A percentile compares a stretch with the other conserved stretches of the same genome.
phyloP scores from a whole-genome alignment of 92 coral and sea anemone genomes.

The Heteractis magnifica region DNA sequence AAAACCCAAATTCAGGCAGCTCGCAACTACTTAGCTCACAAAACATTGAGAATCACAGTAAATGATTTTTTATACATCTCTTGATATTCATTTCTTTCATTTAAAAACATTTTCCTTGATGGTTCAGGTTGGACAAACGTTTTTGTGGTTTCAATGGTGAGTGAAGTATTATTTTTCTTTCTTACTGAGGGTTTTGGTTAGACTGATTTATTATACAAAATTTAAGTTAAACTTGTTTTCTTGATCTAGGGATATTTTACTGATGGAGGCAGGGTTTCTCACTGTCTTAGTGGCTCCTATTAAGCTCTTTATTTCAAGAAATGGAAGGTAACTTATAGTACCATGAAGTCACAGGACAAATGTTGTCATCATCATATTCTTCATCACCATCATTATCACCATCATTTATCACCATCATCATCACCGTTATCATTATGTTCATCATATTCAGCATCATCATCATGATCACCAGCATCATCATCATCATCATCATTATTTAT shows the following conservation, averaged over 20 bases:
- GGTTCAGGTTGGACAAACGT: conserved; percentile 91
- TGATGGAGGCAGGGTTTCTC: conserved; percentile 82
- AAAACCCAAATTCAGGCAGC: too few species aligned
- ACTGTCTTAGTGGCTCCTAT: conserved; percentile 90
- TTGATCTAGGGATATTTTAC: conserved; percentile 77
- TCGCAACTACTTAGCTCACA: too few species aligned
- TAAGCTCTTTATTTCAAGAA: conserved; percentile 40
- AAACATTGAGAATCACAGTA: too few species aligned
- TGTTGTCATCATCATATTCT: neutral
- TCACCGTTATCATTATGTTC: too few species aligned
- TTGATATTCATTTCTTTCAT: neutral
- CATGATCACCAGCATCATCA: neutral
- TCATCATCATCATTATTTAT: conserved; percentile 39
- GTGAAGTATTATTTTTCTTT: neutral
- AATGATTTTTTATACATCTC: neutral
- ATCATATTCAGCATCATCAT: too few species aligned
- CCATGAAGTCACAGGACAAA: too few species aligned
- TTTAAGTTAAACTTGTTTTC: neutral
- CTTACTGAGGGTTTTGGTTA: neutral
- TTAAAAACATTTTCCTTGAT: neutral
- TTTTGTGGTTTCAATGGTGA: conserved; percentile 93
- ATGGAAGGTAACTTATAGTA: conserved; percentile 41
- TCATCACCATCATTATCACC: neutral
- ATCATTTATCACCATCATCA: too few species aligned
- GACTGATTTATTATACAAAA: neutral